Percentiles rank a stretch among this genome's conserved stretches.
phyloP scores from a whole-genome alignment of 2,113 vertebrate species.

The Dromaius novaehollandiae region DNA sequence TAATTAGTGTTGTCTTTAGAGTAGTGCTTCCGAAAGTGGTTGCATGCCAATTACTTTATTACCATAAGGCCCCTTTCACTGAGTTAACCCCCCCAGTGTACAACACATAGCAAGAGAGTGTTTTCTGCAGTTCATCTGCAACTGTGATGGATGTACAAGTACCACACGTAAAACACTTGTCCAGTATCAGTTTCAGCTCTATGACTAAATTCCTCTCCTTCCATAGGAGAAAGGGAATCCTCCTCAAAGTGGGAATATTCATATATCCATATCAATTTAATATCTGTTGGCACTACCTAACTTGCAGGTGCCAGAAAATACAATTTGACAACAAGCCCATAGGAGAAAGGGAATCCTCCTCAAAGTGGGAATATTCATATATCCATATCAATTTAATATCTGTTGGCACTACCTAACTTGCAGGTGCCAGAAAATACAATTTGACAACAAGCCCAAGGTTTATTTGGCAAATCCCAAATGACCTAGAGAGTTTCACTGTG shows the following conservation, averaged over 20 bases:
- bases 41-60: neutral
- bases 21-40: neutral
- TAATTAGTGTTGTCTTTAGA: neutral
- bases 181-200: neutral
- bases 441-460: conserved; percentile 37
- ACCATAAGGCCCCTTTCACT: neutral
- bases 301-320: conserved; percentile 7
- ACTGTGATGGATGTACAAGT: neutral
- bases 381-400: neutral
- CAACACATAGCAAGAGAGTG: neutral
- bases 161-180: neutral
- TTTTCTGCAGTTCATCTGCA: neutral
- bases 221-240: neutral
- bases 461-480: conserved; percentile 40
- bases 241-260: neutral
- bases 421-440: conserved; percentile 8
- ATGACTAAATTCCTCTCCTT: neutral
- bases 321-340: conserved; percentile 31
- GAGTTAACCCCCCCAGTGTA: neutral
- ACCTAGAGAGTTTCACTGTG: neutral
- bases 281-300: conserved; percentile 26
- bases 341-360: neutral
- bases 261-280: neutral
- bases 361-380: neutral
- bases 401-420: conserved; percentile 4